phyloP scores from a whole-genome alignment of 2,888 invertebrate species.

The Drosophila monieri region DNA sequence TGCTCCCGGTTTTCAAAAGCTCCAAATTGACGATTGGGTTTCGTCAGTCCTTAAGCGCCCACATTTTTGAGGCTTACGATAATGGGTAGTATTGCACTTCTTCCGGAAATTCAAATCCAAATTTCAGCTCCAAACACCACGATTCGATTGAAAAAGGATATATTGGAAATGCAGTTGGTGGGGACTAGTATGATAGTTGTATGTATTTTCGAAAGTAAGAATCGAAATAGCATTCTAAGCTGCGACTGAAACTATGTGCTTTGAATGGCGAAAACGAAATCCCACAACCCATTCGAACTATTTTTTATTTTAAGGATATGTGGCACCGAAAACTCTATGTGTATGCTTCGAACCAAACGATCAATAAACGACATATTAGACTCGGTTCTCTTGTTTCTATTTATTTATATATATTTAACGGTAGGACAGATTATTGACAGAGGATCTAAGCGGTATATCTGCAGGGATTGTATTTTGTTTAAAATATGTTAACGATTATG shows the following conservation, averaged over 20 bases:
- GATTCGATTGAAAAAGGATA: constrained; percentile 6
- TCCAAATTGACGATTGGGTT: constrained; percentile 10
- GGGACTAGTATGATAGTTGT: constrained; percentile 21
- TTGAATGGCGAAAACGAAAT: constrained; percentile 21
- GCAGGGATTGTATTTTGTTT: constrained; percentile 17
- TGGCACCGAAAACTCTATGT: constrained; percentile 16
- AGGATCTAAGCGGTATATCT: constrained; percentile 35
- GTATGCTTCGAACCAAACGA: constrained; percentile 23
- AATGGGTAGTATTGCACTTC: constrained; percentile 30
- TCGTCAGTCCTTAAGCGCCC: constrained; percentile 12
- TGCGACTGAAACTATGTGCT: constrained; percentile 17
- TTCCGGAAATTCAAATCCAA: background rate
- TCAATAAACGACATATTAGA: constrained; percentile 21
- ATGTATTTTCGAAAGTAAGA: constrained; percentile 8
- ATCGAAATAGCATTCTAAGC: constrained; percentile 25
- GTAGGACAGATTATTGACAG: constrained; percentile 42
- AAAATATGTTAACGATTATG: constrained; percentile 41
- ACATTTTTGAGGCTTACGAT: constrained; percentile 38
- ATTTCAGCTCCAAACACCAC: constrained; percentile 29
- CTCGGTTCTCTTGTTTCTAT: constrained; percentile 12
- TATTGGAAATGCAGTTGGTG: constrained; percentile 20
- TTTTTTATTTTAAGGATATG: background rate
- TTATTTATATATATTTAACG: constrained; percentile 36
- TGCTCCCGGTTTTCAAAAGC: constrained; percentile 9
- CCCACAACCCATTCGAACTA: constrained; percentile 3